Evolutionary conservation across 1,140 invertebrate genomes (phyloP), one percentile per base, ranked within the genome.

Genomic region (Epicauta chinensis): DNA sequence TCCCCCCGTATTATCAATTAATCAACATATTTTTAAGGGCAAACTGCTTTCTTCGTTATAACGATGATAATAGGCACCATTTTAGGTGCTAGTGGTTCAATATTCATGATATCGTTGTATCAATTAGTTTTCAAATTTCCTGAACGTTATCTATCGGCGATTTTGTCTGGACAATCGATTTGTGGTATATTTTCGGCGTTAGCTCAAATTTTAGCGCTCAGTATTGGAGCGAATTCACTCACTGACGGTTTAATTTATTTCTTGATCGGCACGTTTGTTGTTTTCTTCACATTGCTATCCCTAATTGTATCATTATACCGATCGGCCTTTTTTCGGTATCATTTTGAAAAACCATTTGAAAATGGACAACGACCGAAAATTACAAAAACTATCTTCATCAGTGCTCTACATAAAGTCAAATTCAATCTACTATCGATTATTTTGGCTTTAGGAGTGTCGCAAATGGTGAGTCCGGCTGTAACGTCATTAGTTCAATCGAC

Each of bases 401-500:
- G 29, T 34, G 41, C 41, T 36, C 13, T 42, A 3, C 16, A 30
- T 5, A 42, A 48, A 30, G 9, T 34, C 2, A 44, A 34, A 11
- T 45, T 51, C 12, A 16, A 37, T 16, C 35, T 50, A 13, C 10
- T 23, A 6, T 50, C 47, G 3, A 44, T 55, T 39, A 7, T 51
- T 9, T 2, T 44, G 1, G 40, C 40, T 32, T 30, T 44, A 16
- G 47, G 32, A 1, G 34, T 11, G 2, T 44, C 36, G 7, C 30
- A 17, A n/a, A 50, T 50, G 32, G 11, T 51, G 16, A 39, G 50
- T 39, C 53, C 47, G n/a, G 47, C 16, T 3, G 31, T 55, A 17
- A 50, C 53, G 7, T 29, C 51, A 1, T 34, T 39, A 29, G 39
- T 55, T 12, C 9, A 16, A 10, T 55, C 51, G 2, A 14, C 34